A percentile compares a stretch with the other conserved stretches of the same genome.
Evolutionary conservation across 2,797 vertebrate species (phyloP).

Genomic region (Hemitrygon akajei): DNA sequence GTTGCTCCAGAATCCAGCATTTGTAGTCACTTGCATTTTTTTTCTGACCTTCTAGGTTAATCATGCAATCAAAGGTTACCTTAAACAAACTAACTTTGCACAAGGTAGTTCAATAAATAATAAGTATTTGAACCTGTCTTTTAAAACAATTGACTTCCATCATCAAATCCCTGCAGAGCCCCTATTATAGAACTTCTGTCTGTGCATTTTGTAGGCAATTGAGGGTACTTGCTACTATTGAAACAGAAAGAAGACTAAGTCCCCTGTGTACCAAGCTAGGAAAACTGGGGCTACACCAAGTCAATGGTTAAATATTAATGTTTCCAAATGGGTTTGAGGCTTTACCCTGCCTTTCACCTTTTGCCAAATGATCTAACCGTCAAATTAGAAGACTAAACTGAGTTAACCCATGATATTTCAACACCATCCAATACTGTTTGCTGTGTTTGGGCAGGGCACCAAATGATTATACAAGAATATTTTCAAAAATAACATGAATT

Average conservation of each 20-base stretch:
- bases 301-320: not conserved
- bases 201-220: not conserved
- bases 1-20: no score
- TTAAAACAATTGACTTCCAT: not conserved
- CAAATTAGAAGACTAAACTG: not conserved
- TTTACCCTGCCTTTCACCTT: not conserved
- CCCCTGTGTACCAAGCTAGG: not conserved
- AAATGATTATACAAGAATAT: not conserved
- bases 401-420: not conserved
- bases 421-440: not conserved
- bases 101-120: not conserved
- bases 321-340: not conserved
- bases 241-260: not conserved
- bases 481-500: not conserved
- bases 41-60: not conserved
- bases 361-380: not conserved
- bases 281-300: not conserved
- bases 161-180: not conserved
- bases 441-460: not conserved
- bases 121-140: not conserved
- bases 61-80: not conserved
- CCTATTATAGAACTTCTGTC: not conserved
- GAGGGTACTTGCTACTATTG: not conserved
- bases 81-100: no score
- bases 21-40: no score